phyloP scores from a whole-genome alignment of 37 sponge, comb jelly and placozoan genomes.

The Beroe ovata region DNA sequence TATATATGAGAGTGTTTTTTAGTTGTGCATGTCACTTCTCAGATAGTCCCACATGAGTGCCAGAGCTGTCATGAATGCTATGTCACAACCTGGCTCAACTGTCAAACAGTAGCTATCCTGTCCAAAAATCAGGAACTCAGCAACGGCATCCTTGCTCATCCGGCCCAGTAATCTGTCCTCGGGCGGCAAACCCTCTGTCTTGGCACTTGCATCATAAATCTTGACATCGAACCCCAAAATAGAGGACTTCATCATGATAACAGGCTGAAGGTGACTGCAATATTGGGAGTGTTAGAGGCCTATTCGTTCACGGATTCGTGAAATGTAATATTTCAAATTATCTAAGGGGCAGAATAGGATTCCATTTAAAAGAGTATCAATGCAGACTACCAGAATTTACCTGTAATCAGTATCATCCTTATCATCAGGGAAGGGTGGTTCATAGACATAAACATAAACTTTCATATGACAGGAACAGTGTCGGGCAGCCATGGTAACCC shows the following conservation, averaged over 20 bases:
- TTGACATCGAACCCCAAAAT: constrained; percentile 52
- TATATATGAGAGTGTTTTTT: too few species aligned
- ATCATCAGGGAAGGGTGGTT: constrained; percentile 37
- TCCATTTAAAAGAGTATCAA: too few species aligned
- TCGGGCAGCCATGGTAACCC: constrained; percentile 29
- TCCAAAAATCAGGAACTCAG: not conserved
- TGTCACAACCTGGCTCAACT: constrained; percentile 5
- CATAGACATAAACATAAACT: constrained; percentile 54
- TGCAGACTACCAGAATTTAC: too few species aligned
- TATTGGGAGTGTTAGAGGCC: too few species aligned
- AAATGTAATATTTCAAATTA: too few species aligned
- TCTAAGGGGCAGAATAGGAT: too few species aligned
- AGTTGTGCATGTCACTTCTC: constrained; percentile 23
- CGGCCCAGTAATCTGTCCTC: not conserved
- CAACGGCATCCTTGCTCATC: constrained; percentile 58
- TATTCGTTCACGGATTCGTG: too few species aligned
- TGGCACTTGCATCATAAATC: constrained; percentile 14
- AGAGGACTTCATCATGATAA: constrained; percentile 50
- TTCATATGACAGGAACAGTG: constrained; percentile 27
- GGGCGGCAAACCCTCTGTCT: not conserved
- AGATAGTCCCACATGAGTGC: constrained; percentile 62
- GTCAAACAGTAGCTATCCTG: constrained; percentile 35
- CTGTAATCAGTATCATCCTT: constrained; percentile 46
- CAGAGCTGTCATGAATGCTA: constrained; percentile 54
- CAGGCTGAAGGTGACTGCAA: constrained; percentile 11